A percentile compares a stretch with the other conserved stretches of the same genome.
phyloP scores from a whole-genome alignment of 92 coral and sea anemone species.

The Pocillopora grandis region DNA sequence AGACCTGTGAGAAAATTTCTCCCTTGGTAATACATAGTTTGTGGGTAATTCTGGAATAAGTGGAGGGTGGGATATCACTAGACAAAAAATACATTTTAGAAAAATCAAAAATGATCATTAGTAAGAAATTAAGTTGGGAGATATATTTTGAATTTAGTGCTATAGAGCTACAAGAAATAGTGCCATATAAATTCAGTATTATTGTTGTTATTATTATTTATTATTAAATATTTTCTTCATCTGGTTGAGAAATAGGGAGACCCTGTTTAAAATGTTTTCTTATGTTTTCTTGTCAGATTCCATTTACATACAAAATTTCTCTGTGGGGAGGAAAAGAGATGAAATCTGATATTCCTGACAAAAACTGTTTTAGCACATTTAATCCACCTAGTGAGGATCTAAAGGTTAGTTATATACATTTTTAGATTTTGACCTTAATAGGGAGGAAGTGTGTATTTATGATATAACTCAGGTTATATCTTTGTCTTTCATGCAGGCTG shows the following conservation, averaged over 20 bases:
- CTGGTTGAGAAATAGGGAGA: neutral
- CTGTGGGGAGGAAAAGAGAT: slow-evolving; percentile 47
- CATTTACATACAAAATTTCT: slow-evolving; percentile 52
- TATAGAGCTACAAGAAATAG: too few species aligned
- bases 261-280: neutral
- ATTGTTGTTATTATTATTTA: too few species aligned
- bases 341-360: neutral
- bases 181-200: too few species aligned
- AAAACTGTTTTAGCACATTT: slow-evolving; percentile 44
- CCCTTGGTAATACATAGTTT: too few species aligned
- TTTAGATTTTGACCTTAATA: too few species aligned
- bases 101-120: too few species aligned
- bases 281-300: slow-evolving; percentile 30
- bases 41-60: too few species aligned
- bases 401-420: slow-evolving; percentile 21
- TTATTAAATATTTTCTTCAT: neutral
- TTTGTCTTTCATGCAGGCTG: slow-evolving; percentile 24
- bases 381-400: slow-evolving; percentile 58
- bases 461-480: neutral
- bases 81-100: too few species aligned
- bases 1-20: too few species aligned
- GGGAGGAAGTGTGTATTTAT: neutral
- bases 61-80: too few species aligned
- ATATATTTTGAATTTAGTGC: too few species aligned
- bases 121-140: too few species aligned